A percentile compares a stretch with the other conserved stretches of the same genome.
These are phyloP conservation scores for Scelioninae gen. 1 DNA, from an alignment of 2,888 invertebrate species.

Conservation along the genomic window DNA sequence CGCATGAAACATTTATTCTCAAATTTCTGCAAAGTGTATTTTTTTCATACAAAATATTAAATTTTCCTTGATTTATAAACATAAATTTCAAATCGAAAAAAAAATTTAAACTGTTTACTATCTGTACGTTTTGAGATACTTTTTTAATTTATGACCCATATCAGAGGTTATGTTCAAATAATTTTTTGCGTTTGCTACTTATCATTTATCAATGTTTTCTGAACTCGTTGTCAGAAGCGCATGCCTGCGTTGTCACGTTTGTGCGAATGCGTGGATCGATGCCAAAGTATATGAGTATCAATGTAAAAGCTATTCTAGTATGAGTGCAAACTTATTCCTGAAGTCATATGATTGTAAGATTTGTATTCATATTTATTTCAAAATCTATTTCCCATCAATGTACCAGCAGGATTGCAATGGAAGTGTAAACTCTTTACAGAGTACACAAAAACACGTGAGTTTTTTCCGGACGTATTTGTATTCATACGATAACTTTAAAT, in stretches of 20 bases:
- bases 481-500: too few species aligned
- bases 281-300: slow-evolving; percentile 50
- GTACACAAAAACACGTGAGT: too few species aligned
- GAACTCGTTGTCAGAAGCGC: slow-evolving; percentile 42
- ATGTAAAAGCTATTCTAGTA: slow-evolving; percentile 33
- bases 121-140: too few species aligned
- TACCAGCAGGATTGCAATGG: background rate
- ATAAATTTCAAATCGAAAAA: too few species aligned
- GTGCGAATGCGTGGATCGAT: slow-evolving; percentile 70
- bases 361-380: background rate
- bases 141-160: background rate
- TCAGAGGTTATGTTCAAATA: background rate
- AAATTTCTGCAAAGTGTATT: too few species aligned
- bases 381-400: background rate
- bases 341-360: slow-evolving; percentile 45
- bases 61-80: too few species aligned
- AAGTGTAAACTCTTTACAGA: too few species aligned
- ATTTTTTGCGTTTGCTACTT: too few species aligned
- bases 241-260: slow-evolving; percentile 55
- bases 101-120: too few species aligned
- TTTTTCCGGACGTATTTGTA: too few species aligned
- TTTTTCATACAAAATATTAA: too few species aligned
- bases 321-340: slow-evolving; percentile 33
- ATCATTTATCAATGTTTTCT: background rate
- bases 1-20: too few species aligned